Conservation (phyloP, 2,888 invertebrate genomes). For the Lithophane semibrunnea region DNA sequence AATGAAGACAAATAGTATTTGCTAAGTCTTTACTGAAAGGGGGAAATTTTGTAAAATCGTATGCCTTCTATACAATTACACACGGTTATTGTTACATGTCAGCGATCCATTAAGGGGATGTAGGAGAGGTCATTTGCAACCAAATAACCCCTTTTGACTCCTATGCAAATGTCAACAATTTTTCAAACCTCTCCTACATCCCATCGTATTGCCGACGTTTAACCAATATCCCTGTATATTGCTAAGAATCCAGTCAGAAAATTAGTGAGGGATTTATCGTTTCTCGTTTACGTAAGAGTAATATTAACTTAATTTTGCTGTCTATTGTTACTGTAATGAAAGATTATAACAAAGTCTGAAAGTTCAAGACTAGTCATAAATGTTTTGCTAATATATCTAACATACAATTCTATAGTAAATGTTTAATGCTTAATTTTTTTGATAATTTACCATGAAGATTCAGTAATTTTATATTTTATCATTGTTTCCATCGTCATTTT, state of each 20-base stretch:
- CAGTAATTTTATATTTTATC: neutral
- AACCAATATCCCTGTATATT: neutral
- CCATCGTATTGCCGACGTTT: no score
- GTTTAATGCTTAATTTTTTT: neutral
- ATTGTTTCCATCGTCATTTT: neutral
- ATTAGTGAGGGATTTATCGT: conserved; percentile 3
- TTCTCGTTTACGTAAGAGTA: neutral
- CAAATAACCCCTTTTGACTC: no score
- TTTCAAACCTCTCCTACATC: no score
- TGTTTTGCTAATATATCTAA: neutral
- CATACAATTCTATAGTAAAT: no score
- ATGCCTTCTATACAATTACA: neutral
- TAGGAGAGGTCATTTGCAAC: no score
- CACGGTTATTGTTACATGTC: no score
- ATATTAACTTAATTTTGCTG: neutral
- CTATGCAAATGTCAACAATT: no score
- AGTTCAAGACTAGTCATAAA: neutral
- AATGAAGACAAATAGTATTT: conserved; percentile 66
- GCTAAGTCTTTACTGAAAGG: conserved; percentile 40
- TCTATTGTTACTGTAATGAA: neutral
- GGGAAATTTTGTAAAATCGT: conserved; percentile 33
- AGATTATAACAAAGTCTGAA: neutral
- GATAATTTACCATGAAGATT: neutral
- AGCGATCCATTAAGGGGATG: no score
- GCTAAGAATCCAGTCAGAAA: neutral